phyloP scores from a whole-genome alignment of 2,888 invertebrate genomes.

The Chloromyia formosa region DNA sequence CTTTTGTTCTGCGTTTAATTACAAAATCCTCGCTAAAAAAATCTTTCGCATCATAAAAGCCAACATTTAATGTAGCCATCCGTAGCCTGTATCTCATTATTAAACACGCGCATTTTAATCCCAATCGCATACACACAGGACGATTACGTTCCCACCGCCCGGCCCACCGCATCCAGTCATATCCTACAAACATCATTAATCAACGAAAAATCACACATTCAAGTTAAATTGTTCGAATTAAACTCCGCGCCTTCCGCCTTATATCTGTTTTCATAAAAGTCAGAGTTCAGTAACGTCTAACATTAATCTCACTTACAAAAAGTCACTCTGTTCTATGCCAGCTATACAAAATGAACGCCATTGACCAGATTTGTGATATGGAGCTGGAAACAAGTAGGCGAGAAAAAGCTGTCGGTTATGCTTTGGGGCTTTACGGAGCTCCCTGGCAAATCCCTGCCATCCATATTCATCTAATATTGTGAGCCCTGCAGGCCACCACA shows the following conservation, averaged over 20 bases:
- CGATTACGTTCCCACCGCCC: too few relatives aligned
- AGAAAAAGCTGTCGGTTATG: not conserved
- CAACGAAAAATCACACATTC: conserved; percentile 1
- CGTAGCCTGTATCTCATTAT: too few relatives aligned
- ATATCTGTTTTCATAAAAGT: not conserved
- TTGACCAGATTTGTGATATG: not conserved
- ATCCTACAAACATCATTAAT: conserved; percentile 11
- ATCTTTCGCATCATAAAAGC: too few relatives aligned
- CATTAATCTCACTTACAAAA: conserved; percentile 18
- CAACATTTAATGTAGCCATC: too few relatives aligned
- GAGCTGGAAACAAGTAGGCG: not conserved
- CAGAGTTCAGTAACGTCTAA: not conserved
- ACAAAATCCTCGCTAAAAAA: too few relatives aligned
- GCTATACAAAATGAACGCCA: not conserved
- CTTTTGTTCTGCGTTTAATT: too few relatives aligned
- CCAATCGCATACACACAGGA: too few relatives aligned
- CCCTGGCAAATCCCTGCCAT: not conserved
- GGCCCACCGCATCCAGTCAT: not conserved
- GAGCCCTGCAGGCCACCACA: not conserved
- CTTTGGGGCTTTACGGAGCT: not conserved
- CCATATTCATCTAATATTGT: conserved; percentile 3
- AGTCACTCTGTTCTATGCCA: not conserved
- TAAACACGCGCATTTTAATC: too few relatives aligned
- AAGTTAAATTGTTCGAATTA: conserved; percentile 13
- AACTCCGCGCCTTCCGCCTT: not conserved